Evolutionary conservation across 1,140 invertebrate species (phyloP).

Genomic region (Marisa cornuarietis): DNA sequence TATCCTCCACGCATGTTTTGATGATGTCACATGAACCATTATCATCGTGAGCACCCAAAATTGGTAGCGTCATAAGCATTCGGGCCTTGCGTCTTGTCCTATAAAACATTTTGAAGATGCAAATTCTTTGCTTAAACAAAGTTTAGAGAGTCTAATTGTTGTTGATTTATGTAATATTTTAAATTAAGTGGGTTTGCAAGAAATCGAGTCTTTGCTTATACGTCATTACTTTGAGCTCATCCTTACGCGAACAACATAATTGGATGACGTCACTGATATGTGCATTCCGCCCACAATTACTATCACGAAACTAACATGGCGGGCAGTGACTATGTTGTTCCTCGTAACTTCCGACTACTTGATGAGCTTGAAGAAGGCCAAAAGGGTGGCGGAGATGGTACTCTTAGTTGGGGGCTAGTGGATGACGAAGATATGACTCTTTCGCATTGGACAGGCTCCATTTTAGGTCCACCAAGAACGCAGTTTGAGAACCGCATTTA

Average conservation of each 20-base stretch:
- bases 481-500: conserved; percentile 99
- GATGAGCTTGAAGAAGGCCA: conserved; percentile 99
- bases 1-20: no score
- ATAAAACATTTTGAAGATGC: no score
- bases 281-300: background rate
- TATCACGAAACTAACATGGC: background rate
- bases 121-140: no score
- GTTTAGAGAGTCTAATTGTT: background rate
- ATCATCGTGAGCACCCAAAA: no score
- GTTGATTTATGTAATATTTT: background rate
- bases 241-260: background rate
- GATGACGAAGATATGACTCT: conserved; percentile 99
- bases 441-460: conserved; percentile 98
- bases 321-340: conserved; percentile 59
- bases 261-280: background rate
- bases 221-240: background rate
- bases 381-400: conserved; percentile 98
- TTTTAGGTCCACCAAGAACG: conserved; percentile 97
- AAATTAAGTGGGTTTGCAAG: background rate
- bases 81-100: no score
- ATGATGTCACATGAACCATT: no score
- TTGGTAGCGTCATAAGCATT: no score
- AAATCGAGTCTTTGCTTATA: background rate
- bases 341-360: conserved; percentile 95
- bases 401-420: conserved; percentile 98